Base-by-base conservation (phyloP, 2,888 invertebrate species). In the Sesamia inferens region DNA sequence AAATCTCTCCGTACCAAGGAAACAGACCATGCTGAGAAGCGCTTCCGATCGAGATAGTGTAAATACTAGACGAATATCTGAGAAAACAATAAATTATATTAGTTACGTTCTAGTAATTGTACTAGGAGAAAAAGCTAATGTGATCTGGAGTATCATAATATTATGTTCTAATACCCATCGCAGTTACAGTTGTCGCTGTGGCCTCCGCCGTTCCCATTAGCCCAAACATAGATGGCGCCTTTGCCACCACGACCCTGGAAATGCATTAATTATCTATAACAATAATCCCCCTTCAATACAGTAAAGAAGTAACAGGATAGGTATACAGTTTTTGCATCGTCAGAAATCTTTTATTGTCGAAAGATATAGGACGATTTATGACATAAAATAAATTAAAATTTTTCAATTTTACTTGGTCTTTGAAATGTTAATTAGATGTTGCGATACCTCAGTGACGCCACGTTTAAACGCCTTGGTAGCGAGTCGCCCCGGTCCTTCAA, bases 1-100 rank as follows among this genome's bases (percentile, higher is more conserved):
- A 99, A 74, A 97, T 97, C 93, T 99, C 99, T 4, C 98, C 98
- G 91, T 99, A 99, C 98, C 98, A 99, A 16, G 99, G 99, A 89
- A 98, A 98, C 90, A 97, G 96, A 39, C 98, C 98, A 64, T 97
- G 97, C 92, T 98, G 98, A 5, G 98, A 98, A 7, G 98, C 98
- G 89, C 98, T 98, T 68, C 98, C 98, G 66, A 99, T 97, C 1
- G 98, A 98, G 81, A 99, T 97, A 0, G 99, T 99, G 93, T 98
- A 98, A 80, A 98, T 97, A 90, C 98, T 98, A 44, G 98, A 97
- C 3, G 96, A 95, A 86, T 96, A 97, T 58, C 96, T 96, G 87
- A 48, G 14, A 11, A 61, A 47, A 39, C 10, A 54, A 51, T 54
- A 62, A 22, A 61, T n/a, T 22, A 14, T 31, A 31, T 31, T 31